Conservation (phyloP, 2,113 vertebrate species). For the Eptesicus fuscus region DNA sequence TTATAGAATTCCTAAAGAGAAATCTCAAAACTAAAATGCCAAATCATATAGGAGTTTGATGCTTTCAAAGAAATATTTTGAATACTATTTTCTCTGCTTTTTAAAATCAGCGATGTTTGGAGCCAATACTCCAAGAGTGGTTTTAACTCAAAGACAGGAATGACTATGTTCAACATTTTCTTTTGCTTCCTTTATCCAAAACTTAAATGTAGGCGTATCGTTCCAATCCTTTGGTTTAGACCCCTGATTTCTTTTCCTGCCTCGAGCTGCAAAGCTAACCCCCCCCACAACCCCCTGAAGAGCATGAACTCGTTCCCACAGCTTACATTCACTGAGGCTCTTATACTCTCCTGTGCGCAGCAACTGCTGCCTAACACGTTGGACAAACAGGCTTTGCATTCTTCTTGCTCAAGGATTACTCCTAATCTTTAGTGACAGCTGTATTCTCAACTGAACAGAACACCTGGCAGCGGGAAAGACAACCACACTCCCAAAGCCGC, state of each 20-base stretch:
- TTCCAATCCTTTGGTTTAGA: neutral
- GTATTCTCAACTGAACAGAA: neutral
- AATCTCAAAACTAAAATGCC: neutral
- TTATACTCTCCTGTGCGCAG: neutral
- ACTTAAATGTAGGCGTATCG: neutral
- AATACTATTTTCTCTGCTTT: neutral
- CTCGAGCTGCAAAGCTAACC: neutral
- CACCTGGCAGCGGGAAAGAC: neutral
- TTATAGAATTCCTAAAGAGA: neutral
- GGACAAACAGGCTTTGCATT: neutral
- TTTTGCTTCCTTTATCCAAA: neutral
- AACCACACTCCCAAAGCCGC: neutral
- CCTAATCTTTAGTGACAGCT: neutral
- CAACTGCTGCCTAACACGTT: neutral
- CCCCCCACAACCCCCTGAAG: rapidly evolving
- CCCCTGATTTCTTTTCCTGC: neutral
- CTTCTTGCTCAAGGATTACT: neutral
- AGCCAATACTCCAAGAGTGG: neutral
- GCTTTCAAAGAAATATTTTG: neutral
- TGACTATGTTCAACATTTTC: neutral
- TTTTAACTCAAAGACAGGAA: neutral
- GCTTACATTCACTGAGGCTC: rapidly evolving
- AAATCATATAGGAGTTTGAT: neutral
- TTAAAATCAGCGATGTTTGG: neutral
- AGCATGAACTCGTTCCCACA: rapidly evolving